phyloP scores from a whole-genome alignment of 1,140 invertebrate genomes.

The Polypedilum pembai region DNA sequence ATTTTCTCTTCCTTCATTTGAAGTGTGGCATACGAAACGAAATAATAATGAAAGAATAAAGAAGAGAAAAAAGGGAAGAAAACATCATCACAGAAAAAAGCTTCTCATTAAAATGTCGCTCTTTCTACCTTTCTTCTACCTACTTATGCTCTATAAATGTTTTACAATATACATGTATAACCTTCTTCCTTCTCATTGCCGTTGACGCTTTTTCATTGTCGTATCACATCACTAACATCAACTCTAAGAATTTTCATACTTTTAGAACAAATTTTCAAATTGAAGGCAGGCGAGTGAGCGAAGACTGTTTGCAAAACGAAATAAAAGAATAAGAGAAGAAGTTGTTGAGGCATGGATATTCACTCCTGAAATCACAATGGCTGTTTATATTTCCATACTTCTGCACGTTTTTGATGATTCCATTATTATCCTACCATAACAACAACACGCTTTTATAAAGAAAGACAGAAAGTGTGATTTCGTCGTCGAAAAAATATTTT shows the following conservation, averaged over 20 bases:
- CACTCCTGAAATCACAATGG: constrained; percentile 16
- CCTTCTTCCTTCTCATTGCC: too few relatives aligned
- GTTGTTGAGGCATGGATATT: constrained; percentile 16
- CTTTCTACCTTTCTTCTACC: not conserved
- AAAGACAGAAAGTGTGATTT: not conserved
- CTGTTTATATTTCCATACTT: constrained; percentile 13
- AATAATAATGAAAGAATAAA: not conserved
- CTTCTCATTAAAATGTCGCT: constrained; percentile 2
- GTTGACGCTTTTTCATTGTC: too few relatives aligned
- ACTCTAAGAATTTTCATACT: too few relatives aligned
- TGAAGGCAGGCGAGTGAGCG: not conserved
- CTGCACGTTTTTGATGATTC: constrained; percentile 11
- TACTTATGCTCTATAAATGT: constrained; percentile 18
- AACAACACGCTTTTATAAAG: not conserved
- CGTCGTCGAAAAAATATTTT: not conserved
- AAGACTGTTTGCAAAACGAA: not conserved
- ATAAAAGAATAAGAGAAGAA: not conserved
- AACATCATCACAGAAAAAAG: not conserved
- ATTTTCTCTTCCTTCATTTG: not conserved
- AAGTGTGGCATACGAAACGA: constrained; percentile 1
- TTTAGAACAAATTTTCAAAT: too few relatives aligned
- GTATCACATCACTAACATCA: too few relatives aligned
- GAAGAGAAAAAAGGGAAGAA: constrained; percentile 2
- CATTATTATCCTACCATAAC: constrained; percentile 17
- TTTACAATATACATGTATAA: not conserved